A percentile compares a stretch with the other conserved stretches of the same genome.
phyloP scores from a whole-genome alignment of 2,888 invertebrate genomes.

The Ceriagrion tenellum region DNA sequence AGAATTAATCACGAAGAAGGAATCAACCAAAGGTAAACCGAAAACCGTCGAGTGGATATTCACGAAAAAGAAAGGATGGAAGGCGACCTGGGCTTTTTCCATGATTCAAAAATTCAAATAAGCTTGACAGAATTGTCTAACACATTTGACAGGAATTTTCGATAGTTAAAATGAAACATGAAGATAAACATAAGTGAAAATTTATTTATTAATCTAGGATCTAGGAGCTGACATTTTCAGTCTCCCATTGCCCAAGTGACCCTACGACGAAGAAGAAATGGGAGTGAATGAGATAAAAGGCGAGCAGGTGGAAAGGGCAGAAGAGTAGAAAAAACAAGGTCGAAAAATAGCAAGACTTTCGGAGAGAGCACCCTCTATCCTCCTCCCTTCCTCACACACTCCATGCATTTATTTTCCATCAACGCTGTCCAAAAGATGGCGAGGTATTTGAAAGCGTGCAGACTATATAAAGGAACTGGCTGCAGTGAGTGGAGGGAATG shows the following conservation, averaged over 20 bases:
- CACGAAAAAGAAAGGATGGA: neutral
- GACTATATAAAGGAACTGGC: neutral
- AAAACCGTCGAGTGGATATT: neutral
- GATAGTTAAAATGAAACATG: neutral
- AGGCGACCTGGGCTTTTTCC: neutral
- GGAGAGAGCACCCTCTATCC: neutral
- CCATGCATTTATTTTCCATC: slow-evolving; percentile 46
- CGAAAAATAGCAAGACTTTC: neutral
- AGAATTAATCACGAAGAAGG: neutral
- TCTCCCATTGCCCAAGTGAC: neutral
- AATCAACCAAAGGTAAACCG: neutral
- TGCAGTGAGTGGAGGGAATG: neutral
- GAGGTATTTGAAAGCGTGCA: slow-evolving; percentile 51
- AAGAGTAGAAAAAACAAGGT: neutral
- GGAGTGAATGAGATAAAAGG: neutral
- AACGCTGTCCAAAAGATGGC: slow-evolving; percentile 30
- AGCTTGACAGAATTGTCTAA: neutral
- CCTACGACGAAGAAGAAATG: neutral
- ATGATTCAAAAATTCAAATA: neutral
- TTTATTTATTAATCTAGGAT: neutral
- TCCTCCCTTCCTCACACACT: neutral
- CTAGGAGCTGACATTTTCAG: neutral
- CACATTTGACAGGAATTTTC: neutral
- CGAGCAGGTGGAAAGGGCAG: neutral
- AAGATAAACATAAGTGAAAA: neutral